Base-by-base conservation (phyloP, 2,113 vertebrate species). In the Ovis canadensis region DNA sequence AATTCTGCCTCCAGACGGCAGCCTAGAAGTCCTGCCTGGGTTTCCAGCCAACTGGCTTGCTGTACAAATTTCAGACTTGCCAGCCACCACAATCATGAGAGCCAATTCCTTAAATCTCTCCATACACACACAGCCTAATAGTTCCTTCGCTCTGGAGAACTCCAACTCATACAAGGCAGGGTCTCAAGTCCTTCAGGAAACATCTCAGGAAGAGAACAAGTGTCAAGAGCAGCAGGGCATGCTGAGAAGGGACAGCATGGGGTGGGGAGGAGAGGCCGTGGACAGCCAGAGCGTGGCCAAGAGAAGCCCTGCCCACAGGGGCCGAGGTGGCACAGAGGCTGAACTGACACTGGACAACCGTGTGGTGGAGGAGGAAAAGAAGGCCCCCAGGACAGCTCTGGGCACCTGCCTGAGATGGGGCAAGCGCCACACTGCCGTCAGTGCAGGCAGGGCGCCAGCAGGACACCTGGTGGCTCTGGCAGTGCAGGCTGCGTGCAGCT, bases 261-360 rank as follows among this genome's bases (percentile, higher is more conserved):
- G n/a, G 4, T 31, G 80, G 25, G 16, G 3, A 55, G 48, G 23
- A 43, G 48, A 90, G 25, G 40, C 48, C 4, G 13, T 29, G 36
- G 48, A 31, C 2, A 55, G 52, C 11, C 52, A 74, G 50, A 40
- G 64, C 83, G 36, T 45, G 54, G 55, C 21, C 25, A 7, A 33
- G 16, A 64, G 71, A 74, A 91, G 71, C 89, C 64, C 31, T 54
- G 40, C 27, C n/a, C 36, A 25, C 3, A 13, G 17, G 27, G 36
- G 33, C n/a, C 0, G 0, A 59, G 43, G 29, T 6, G 1, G 10
- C 54, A 43, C n/a, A 14, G 33, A 33, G 52, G 52, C 25, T n/a
- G 43, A 45, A 11, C 74, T 50, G 14, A 71, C 25, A 62, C 14
- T 12, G 36, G 62, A 85, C 36, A 36, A 8, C 4, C 0, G 1